Evolutionary conservation across 2,113 vertebrate genomes (phyloP), one percentile per base, ranked within the genome.

Genomic region (Cromileptes altivelis): DNA sequence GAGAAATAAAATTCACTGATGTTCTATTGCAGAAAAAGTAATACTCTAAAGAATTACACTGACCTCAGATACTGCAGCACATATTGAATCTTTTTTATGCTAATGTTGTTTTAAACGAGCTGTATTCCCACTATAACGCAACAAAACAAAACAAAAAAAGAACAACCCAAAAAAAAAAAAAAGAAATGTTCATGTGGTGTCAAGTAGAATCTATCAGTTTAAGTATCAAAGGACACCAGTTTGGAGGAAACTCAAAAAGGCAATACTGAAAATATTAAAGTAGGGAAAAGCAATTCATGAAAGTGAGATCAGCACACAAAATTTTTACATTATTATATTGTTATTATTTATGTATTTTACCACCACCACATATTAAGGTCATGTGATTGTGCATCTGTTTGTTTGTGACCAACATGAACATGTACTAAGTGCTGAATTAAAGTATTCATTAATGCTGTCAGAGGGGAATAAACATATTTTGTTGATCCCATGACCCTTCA

Each of bases 81-180:
- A 64, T 19, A 52, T 33, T 37, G 47, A 52, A 25, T 64, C 17
- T n/a, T 70, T 50, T 30, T 85, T 19, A 64, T 58, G 64, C 30
- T 33, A 47, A 67, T 65, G 65, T 17, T 50, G 61, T 63, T 80
- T 81, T 42, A 50, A 68, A 63, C 8, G 18, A 30, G 33, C 55
- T 72, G 27, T 19, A 72, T 42, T 56, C 4, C 40, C 55, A 72
- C 11, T 12, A 18, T 45, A 53, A 56, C 21, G 42, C 30, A 33
- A 23, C 17, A 62, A 27, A 49, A 9, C 42, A 50, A 50, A 23
- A 55, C 4, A 17, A 70, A 40, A 64, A 49, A 13, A 57, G 1
- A 57, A 33, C 27, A 27, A 27, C 27, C 37, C 40, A 50, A 50
- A 23, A 53, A 2, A 17, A 2, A 17, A 70, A 40, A 64, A 49